These are phyloP conservation scores for Leptonema lineaticorne DNA, from an alignment of 1,140 invertebrate genomes.

Conservation along the genomic window DNA sequence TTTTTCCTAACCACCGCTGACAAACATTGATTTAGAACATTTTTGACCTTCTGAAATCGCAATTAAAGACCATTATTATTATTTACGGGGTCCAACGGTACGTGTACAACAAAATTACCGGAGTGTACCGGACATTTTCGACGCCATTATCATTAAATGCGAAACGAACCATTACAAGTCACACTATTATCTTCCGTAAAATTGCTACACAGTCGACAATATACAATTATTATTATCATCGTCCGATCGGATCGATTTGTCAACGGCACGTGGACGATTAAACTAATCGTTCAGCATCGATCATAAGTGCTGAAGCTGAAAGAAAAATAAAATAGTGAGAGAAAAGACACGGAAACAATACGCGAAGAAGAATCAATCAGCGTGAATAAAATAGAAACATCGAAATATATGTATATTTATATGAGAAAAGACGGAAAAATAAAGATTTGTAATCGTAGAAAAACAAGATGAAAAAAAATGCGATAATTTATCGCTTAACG, in stretches of 20 bases:
- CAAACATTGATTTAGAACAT: too few species aligned
- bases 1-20: too few species aligned
- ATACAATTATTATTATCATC: background rate
- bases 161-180: background rate
- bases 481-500: too few species aligned
- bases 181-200: background rate
- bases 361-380: too few species aligned
- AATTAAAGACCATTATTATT: too few species aligned
- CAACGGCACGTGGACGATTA: background rate
- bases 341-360: background rate
- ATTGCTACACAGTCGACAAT: background rate
- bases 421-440: background rate
- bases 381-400: too few species aligned
- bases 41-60: too few species aligned
- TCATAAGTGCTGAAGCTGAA: background rate
- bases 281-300: background rate
- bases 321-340: background rate
- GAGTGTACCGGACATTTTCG: too few species aligned
- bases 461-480: background rate
- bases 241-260: background rate
- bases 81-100: too few species aligned
- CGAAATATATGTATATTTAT: too few species aligned
- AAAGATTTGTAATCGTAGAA: background rate
- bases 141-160: background rate
- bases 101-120: too few species aligned